Conservation (phyloP, 2,888 invertebrate genomes). For the Baccha elongata region DNA sequence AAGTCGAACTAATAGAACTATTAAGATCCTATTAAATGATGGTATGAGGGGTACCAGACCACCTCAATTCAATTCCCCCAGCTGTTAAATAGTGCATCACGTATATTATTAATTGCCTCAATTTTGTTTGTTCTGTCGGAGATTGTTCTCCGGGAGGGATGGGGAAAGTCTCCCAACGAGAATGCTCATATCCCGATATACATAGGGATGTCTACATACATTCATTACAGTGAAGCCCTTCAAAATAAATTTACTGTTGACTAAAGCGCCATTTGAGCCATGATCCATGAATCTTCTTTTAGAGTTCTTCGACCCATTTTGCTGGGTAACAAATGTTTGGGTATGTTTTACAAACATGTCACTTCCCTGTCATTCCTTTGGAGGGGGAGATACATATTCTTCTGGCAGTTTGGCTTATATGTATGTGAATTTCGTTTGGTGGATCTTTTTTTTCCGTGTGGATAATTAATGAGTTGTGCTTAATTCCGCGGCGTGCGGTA, state of each 20-base stretch:
- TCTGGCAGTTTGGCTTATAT: slow-evolving; percentile 67
- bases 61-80: slow-evolving; percentile 63
- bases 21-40: slow-evolving; percentile 72
- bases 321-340: slow-evolving; percentile 48
- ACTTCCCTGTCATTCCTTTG: background rate
- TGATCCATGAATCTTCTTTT: slow-evolving; percentile 64
- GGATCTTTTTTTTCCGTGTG: slow-evolving; percentile 65
- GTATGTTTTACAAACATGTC: slow-evolving; percentile 69
- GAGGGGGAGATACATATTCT: background rate
- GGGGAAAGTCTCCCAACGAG: slow-evolving; percentile 1
- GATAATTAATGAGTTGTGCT: slow-evolving; percentile 78
- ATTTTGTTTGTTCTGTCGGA: slow-evolving; percentile 59
- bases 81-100: slow-evolving; percentile 74
- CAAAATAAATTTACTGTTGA: slow-evolving; percentile 48
- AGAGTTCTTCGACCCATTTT: slow-evolving; percentile 23
- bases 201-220: no score
- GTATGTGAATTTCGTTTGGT: slow-evolving; percentile 62
- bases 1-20: slow-evolving; percentile 68
- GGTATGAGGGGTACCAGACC: slow-evolving; percentile 24
- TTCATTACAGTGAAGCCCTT: slow-evolving; percentile 36
- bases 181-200: no score
- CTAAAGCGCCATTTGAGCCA: slow-evolving; percentile 56
- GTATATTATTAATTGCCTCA: slow-evolving; percentile 74
- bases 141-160: background rate
- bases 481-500: slow-evolving; percentile 74